Conservation (phyloP, 2,113 vertebrate genomes). For the Brachyhypopomus occidentalis region DNA sequence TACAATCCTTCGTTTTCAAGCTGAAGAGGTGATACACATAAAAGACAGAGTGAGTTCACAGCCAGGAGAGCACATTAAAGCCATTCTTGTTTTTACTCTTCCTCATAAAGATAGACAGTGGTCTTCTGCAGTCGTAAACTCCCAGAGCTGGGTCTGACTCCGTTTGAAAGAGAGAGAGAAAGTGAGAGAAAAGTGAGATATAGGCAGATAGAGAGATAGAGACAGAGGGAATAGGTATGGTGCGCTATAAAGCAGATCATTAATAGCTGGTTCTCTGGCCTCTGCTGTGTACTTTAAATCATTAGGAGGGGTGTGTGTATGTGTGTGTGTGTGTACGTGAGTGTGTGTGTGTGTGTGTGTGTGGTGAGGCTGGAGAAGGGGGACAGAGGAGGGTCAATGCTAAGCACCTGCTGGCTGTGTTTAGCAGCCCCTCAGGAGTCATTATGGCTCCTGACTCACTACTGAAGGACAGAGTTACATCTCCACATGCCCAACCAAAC, state of each 20-base stretch:
- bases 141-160: no score
- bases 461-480: background rate
- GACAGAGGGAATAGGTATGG: conserved; percentile 28
- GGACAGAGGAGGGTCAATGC: conserved; percentile 13
- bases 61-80: no score
- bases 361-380: background rate
- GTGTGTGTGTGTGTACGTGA: conserved; percentile 10
- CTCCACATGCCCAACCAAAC: background rate
- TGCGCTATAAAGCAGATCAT: conserved; percentile 56
- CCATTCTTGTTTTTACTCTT: no score
- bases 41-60: no score
- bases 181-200: no score
- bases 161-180: no score
- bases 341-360: conserved; percentile 7
- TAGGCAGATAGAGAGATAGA: background rate
- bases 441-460: background rate
- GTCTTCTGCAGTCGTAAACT: no score
- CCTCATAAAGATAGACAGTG: no score
- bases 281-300: conserved; percentile 72
- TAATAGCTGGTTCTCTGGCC: conserved; percentile 66
- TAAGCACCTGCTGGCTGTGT: conserved; percentile 6
- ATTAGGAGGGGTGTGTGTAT: conserved; percentile 56
- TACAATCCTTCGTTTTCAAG: no score
- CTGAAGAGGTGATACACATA: no score
- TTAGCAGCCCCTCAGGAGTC: background rate